These are phyloP conservation scores for Lasius platythorax DNA, from an alignment of 2,888 invertebrate species.

Conservation along the genomic window DNA sequence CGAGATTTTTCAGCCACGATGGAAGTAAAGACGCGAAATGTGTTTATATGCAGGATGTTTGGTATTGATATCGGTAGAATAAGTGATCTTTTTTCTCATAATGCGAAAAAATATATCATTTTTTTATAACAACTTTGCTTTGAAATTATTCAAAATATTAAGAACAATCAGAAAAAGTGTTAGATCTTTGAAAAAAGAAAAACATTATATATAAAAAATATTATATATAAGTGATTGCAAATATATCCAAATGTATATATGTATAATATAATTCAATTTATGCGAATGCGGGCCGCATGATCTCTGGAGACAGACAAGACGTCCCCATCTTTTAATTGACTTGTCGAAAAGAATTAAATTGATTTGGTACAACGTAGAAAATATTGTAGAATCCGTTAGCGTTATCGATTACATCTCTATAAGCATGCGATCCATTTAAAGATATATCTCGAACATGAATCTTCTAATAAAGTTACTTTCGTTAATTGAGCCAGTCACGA, in stretches of 20 bases:
- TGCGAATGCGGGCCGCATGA: background rate
- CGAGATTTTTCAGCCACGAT: constrained; percentile 66
- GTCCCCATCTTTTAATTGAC: background rate
- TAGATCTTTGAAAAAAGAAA: background rate
- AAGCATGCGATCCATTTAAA: background rate
- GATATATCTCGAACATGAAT: constrained; percentile 15
- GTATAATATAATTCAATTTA: no score
- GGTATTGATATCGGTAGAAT: background rate
- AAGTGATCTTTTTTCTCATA: background rate
- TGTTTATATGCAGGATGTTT: constrained; percentile 24
- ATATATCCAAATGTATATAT: no score
- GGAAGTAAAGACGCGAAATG: constrained; percentile 38
- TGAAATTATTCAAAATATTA: background rate
- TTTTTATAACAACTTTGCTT: background rate
- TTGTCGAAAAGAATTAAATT: constrained; percentile 20
- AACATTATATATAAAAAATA: background rate
- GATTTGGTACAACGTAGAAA: background rate
- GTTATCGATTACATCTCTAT: constrained; percentile 13
- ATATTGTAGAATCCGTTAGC: constrained; percentile 22
- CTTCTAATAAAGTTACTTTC: background rate
- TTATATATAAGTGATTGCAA: no score
- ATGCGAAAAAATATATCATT: background rate
- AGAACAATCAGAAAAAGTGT: background rate
- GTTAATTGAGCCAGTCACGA: constrained; percentile 9
- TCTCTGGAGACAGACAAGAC: background rate